A percentile compares a stretch with the other conserved stretches of the same genome.
Evolutionary conservation across 53 echinoderm and acorn worm genomes (phyloP).

Genomic region (Arbacia lixula): DNA sequence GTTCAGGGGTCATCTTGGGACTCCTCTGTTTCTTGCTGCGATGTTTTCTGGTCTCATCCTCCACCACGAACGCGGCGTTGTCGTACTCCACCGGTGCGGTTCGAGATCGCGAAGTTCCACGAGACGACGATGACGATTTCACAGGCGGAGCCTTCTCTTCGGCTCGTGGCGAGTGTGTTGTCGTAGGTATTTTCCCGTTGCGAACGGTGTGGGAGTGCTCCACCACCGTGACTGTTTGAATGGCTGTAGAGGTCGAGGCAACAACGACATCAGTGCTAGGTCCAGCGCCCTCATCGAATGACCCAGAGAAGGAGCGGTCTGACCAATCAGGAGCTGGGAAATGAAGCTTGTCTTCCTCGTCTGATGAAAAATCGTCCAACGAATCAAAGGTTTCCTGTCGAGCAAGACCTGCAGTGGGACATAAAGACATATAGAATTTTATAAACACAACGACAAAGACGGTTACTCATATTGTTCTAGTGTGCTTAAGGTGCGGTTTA

Average conservation of each 20-base stretch:
- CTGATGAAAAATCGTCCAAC: conserved; percentile 76
- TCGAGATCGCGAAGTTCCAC: neutral
- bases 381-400: conserved; percentile 93
- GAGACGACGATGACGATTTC: neutral
- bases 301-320: conserved; percentile 63
- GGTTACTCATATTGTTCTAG: too few relatives aligned
- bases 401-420: conserved; percentile 32
- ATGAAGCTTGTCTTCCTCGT: conserved; percentile 74
- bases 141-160: neutral
- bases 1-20: conserved; percentile 71
- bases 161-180: neutral
- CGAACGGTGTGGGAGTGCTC: conserved; percentile 31
- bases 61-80: conserved; percentile 68
- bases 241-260: neutral
- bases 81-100: conserved; percentile 41
- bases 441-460: too few relatives aligned
- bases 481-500: too few relatives aligned
- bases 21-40: conserved; percentile 44
- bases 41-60: conserved; percentile 52
- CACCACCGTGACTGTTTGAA: conserved; percentile 24
- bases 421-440: too few relatives aligned
- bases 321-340: conserved; percentile 61
- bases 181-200: conserved; percentile 37
- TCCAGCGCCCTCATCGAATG: conserved; percentile 57
- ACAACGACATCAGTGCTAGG: neutral